Base-by-base conservation (phyloP, 2,888 invertebrate genomes). In the Xylocampa areola region DNA sequence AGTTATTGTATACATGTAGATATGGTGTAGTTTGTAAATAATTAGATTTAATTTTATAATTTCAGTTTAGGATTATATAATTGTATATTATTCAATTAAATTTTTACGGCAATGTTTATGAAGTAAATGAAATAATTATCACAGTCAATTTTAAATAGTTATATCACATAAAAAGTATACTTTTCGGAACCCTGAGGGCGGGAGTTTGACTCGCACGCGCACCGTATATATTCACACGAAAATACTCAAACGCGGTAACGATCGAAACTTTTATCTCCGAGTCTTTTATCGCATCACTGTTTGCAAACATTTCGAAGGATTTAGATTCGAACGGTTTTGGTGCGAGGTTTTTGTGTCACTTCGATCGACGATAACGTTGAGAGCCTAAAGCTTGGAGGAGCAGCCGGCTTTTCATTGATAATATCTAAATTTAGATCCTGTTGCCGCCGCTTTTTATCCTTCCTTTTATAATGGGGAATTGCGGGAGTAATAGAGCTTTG, bases 271-370 rank as follows among this genome's bases (percentile, higher is more conserved):
- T 58, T 48, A 66, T 49, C 59, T 13, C 25, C 10, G 2, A 39
- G 5, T 17, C 11, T 41, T 50, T 57, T 39, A 67, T 57, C 41
- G 27, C 17, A 21, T 44, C 43, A 44, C 16, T 57, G 50, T 67
- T 37, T 37, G 57, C 50, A 32, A 68, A 47, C 36, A 49, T 68
- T 35, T 40, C 29, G 32, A 32, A 14, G 27, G 41, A 41, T 51
- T 68, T 55, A 52, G 37, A 45, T 57, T 30, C 16, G 16, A 64
- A 32, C 16, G 25, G 33, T 16, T 37, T 30, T 43, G 11, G 11
- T 13, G 21, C 30, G 25, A 48, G 23, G 7, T 49, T 49, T 58
- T 51, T 36, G 32, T 48, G 36, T 17, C 14, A 25, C 41, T 30
- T 43, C 40, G 47, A 29, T 41, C 30, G 7, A 16, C 5, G 66